Conservation (phyloP, 2,113 vertebrate genomes). For the Mixornis gularis region DNA sequence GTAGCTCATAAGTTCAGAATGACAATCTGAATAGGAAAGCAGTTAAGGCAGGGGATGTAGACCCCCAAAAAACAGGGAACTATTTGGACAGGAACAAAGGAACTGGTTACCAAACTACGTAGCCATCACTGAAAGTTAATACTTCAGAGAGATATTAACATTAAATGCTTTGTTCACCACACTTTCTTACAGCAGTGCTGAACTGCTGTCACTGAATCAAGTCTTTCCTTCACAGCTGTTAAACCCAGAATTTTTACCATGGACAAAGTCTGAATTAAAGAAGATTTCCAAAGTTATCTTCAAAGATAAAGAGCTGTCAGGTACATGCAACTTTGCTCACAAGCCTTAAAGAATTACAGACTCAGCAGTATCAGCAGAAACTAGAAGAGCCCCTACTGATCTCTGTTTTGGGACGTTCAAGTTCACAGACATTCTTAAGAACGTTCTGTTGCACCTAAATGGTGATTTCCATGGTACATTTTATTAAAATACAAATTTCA, state of each 20-base stretch:
- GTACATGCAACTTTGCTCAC: not conserved
- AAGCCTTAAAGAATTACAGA: not conserved
- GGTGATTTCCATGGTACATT: not conserved
- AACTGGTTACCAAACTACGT: not conserved
- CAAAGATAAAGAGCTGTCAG: not conserved
- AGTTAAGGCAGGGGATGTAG: not conserved
- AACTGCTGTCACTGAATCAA: not conserved
- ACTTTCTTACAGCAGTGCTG: rapidly evolving
- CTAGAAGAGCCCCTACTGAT: not conserved
- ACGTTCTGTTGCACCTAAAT: not conserved
- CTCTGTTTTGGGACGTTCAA: not conserved
- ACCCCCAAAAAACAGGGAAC: not conserved
- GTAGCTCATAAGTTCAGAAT: not conserved
- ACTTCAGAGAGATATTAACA: not conserved
- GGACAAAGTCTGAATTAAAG: not conserved
- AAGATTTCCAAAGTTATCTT: not conserved
- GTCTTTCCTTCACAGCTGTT: not conserved
- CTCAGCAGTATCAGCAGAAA: not conserved
- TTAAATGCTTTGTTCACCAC: not conserved
- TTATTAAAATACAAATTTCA: not conserved
- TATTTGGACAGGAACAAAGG: not conserved
- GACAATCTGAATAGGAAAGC: not conserved
- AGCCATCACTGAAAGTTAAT: not conserved
- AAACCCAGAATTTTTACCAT: not conserved
- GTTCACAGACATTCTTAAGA: not conserved